phyloP scores from a whole-genome alignment of 2,113 vertebrate species.

The Rhineura floridana region DNA sequence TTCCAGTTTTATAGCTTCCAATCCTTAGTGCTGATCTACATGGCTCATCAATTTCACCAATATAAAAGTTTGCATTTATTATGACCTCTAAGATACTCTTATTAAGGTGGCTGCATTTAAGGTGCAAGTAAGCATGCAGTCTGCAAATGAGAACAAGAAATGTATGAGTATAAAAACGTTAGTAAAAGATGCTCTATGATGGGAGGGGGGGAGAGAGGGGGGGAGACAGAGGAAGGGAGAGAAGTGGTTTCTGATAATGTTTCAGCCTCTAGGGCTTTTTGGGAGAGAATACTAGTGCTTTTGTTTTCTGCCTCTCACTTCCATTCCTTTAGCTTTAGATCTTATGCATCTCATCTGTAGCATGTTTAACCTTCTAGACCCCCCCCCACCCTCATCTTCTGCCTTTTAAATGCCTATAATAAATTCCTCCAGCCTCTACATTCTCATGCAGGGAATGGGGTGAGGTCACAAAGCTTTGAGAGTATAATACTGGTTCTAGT shows the following conservation, averaged over 20 bases:
- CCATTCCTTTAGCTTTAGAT: background rate
- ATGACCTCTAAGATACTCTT: background rate
- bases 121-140: background rate
- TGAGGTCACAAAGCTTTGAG: background rate
- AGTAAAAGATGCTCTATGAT: rapidly evolving
- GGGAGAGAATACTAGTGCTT: conserved; percentile 20
- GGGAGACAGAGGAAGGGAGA: too few species aligned
- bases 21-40: background rate
- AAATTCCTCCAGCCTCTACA: conserved; percentile 1
- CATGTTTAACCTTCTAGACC: conserved; percentile 19
- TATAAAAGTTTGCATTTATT: background rate
- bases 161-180: background rate
- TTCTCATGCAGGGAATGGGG: rapidly evolving
- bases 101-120: background rate
- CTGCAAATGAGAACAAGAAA: background rate
- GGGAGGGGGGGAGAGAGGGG: too few species aligned
- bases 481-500: background rate
- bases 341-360: background rate
- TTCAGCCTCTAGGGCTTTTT: conserved; percentile 20
- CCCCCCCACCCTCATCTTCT: background rate
- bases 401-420: background rate
- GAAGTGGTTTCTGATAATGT: background rate
- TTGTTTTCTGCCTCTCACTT: conserved; percentile 24
- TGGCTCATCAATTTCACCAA: background rate
- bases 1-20: background rate